Percentiles rank a stretch among this genome's conserved stretches.
Conservation (phyloP, 2,113 vertebrate genomes). For the Picathartes gymnocephalus region DNA sequence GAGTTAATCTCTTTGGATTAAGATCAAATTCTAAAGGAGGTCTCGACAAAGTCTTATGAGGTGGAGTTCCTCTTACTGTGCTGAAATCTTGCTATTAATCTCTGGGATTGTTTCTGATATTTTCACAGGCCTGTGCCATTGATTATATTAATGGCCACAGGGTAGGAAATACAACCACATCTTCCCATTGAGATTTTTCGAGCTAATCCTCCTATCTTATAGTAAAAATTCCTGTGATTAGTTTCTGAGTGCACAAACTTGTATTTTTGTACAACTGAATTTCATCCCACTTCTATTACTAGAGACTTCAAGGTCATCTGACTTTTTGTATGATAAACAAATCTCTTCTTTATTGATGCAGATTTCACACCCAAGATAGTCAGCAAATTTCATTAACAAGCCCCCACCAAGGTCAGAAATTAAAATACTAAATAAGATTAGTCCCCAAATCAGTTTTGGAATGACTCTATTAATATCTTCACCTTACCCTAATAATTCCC, state of each 20-base stretch:
- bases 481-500: background rate
- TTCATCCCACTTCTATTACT: background rate
- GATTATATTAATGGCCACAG: background rate
- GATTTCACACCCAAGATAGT: conserved; percentile 2
- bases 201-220: background rate
- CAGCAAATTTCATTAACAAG: conserved; percentile 43
- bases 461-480: background rate
- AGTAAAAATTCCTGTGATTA: background rate
- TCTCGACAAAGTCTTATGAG: background rate
- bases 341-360: background rate
- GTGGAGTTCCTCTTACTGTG: background rate
- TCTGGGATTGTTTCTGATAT: background rate
- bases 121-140: background rate
- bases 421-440: conserved; percentile 56
- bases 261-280: background rate
- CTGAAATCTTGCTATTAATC: background rate
- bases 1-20: background rate
- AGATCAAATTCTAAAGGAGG: background rate
- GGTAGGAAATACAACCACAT: background rate
- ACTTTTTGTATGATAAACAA: background rate
- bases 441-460: background rate
- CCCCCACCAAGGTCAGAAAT: conserved; percentile 29
- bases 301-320: conserved; percentile 4
- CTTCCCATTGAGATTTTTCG: background rate
- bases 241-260: background rate